Conservation (phyloP, 2,113 vertebrate species). For the Eulemur rufifrons region DNA sequence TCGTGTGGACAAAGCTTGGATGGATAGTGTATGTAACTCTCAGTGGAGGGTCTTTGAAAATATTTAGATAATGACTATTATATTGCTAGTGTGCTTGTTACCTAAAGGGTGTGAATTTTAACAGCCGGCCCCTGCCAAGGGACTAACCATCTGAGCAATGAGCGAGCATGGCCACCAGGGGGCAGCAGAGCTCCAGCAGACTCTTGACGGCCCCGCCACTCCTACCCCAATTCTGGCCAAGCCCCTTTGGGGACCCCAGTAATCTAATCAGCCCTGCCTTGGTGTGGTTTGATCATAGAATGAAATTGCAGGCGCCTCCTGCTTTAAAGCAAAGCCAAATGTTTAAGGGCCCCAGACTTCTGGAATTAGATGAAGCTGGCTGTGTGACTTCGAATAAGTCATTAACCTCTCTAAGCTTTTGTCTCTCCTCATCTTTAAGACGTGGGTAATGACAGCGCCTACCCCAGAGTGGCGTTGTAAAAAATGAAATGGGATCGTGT, state of each 20-base stretch:
- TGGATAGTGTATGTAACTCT: background rate
- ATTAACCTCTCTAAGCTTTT: background rate
- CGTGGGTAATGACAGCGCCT: background rate
- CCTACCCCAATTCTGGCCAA: background rate
- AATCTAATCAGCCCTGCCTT: background rate
- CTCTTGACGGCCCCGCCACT: accelerated
- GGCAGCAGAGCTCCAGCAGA: constrained; percentile 68
- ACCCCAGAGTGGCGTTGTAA: background rate
- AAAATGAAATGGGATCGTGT: background rate
- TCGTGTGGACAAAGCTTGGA: background rate
- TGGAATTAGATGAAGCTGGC: background rate
- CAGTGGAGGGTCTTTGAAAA: background rate
- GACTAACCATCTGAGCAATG: background rate
- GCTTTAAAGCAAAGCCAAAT: constrained; percentile 4
- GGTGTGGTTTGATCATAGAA: background rate
- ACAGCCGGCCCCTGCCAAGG: background rate
- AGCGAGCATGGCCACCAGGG: background rate
- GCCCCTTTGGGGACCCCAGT: background rate
- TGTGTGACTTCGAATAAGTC: constrained; percentile 30
- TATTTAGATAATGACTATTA: background rate
- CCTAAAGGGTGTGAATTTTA: background rate
- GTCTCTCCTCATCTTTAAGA: background rate
- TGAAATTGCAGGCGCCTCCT: background rate
- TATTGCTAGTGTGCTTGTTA: background rate
- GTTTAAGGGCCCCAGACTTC: background rate